A percentile compares a stretch with the other conserved stretches of the same genome.
These are phyloP conservation scores for Drosophila orena DNA, from an alignment of 1,140 invertebrate species.

Conservation along the genomic window DNA sequence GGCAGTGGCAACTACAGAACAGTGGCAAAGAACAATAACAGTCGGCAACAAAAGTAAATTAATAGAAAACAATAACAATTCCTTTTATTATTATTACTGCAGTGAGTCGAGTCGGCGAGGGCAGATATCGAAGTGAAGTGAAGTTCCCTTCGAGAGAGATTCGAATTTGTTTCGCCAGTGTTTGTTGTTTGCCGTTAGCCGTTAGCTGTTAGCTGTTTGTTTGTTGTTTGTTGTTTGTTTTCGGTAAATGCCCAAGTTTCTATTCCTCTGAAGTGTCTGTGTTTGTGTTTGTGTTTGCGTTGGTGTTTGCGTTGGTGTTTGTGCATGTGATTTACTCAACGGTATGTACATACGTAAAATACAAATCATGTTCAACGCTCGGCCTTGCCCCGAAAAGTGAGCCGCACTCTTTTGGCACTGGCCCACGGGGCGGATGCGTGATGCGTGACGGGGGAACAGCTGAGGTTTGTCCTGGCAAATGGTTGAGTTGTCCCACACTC, in stretches of 20 bases:
- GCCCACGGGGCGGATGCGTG: slow-evolving; percentile 33
- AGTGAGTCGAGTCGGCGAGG: slow-evolving; percentile 49
- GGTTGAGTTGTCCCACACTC: slow-evolving; percentile 9
- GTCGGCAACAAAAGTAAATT: slow-evolving; percentile 50
- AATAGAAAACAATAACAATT: slow-evolving; percentile 57
- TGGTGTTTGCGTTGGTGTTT: slow-evolving; percentile 25
- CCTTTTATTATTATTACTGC: slow-evolving; percentile 55
- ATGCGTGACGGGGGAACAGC: slow-evolving; percentile 36
- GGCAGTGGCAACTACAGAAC: slow-evolving; percentile 32
- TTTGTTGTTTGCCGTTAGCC: slow-evolving; percentile 11
- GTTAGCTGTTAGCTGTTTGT: slow-evolving; percentile 8
- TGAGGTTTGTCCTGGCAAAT: slow-evolving; percentile 42
- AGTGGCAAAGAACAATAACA: slow-evolving; percentile 36
- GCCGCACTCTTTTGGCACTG: slow-evolving; percentile 25
- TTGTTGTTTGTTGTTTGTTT: slow-evolving; percentile 23
- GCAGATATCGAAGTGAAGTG: slow-evolving; percentile 33
- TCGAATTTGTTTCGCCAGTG: slow-evolving; percentile 43
- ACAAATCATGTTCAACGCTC: slow-evolving; percentile 44
- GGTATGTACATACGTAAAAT: slow-evolving; percentile 49
- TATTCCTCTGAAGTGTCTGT: slow-evolving; percentile 26
- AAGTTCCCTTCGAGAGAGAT: slow-evolving; percentile 33
- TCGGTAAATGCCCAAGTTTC: slow-evolving; percentile 47
- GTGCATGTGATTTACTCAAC: slow-evolving; percentile 50
- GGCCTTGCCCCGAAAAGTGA: slow-evolving; percentile 43
- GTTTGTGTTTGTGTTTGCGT: too few relatives aligned